Evolutionary conservation across 2,888 invertebrate species (phyloP).

Genomic region (Protophormia terraenovae): DNA sequence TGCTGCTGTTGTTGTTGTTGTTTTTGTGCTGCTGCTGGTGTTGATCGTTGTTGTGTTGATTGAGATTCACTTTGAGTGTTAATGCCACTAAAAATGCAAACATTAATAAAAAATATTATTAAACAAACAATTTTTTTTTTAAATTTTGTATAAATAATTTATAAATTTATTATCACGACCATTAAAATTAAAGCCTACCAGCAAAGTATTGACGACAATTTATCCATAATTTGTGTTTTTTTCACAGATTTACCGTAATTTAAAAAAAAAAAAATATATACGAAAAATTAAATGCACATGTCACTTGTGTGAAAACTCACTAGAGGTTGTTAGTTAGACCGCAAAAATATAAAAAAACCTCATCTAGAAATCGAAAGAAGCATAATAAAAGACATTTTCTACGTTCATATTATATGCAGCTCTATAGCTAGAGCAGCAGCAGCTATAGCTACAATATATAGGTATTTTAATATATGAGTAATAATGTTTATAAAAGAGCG

Average conservation of each 20-base stretch:
- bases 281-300: constrained; percentile 30
- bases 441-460: background rate
- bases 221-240: constrained; percentile 45
- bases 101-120: background rate
- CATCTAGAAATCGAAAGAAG: constrained; percentile 31
- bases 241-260: background rate
- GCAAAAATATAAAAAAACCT: constrained; percentile 24
- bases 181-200: constrained; percentile 62
- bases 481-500: constrained; percentile 44
- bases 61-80: constrained; percentile 60
- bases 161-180: no score
- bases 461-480: constrained; percentile 39
- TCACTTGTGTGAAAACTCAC: constrained; percentile 12
- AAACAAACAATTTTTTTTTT: background rate
- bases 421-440: background rate
- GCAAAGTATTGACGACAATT: constrained; percentile 54
- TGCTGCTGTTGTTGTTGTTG: constrained; percentile 22
- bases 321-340: constrained; percentile 17
- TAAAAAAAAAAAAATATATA: background rate
- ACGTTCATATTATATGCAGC: background rate
- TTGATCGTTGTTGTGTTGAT: constrained; percentile 29
- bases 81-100: constrained; percentile 59
- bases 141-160: background rate
- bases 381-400: constrained; percentile 24
- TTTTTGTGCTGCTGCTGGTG: constrained; percentile 25